Percentiles rank a stretch among this genome's conserved stretches.
Conservation (phyloP, 1,140 invertebrate species). For the Eulimnadia texana region DNA sequence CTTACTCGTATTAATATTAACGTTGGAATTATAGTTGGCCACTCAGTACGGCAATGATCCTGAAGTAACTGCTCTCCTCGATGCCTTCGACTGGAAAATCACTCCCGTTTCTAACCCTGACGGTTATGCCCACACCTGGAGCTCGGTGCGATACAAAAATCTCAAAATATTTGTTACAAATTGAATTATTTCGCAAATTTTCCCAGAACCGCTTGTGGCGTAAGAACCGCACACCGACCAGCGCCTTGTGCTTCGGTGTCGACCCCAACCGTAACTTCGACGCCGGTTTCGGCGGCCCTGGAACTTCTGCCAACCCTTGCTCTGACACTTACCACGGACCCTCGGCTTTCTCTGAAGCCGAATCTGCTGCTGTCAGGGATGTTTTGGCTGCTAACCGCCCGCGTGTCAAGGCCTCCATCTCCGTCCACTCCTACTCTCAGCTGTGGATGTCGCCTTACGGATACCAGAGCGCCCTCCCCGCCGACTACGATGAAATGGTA, state of each 20-base stretch:
- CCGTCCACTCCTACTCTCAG: conserved; percentile 78
- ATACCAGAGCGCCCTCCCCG: conserved; percentile 42
- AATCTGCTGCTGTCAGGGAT: conserved; percentile 50
- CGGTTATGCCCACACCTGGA: conserved; percentile 70
- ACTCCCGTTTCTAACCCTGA: conserved; percentile 69
- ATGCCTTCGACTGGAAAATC: conserved; percentile 67
- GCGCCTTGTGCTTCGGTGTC: conserved; percentile 16
- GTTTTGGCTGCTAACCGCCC: conserved; percentile 35
- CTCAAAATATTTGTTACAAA: background rate
- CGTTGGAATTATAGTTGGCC: conserved; percentile 15
- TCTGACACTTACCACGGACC: conserved; percentile 74
- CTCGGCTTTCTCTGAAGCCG: conserved; percentile 76
- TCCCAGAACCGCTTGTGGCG: conserved; percentile 11
- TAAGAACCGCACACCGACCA: conserved; percentile 18
- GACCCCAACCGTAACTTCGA: conserved; percentile 16
- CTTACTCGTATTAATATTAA: too few relatives aligned
- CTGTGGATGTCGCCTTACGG: conserved; percentile 75
- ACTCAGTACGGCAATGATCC: conserved; percentile 18
- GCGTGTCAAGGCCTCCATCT: conserved; percentile 42
- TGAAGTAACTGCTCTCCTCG: conserved; percentile 41
- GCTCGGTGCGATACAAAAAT: conserved; percentile 15
- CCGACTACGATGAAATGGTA: conserved; percentile 26
- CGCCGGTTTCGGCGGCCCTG: conserved; percentile 38
- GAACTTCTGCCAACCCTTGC: conserved; percentile 72
- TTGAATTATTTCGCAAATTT: background rate